phyloP scores from a whole-genome alignment of 2,797 vertebrate genomes.

The Lagodon rhomboides region DNA sequence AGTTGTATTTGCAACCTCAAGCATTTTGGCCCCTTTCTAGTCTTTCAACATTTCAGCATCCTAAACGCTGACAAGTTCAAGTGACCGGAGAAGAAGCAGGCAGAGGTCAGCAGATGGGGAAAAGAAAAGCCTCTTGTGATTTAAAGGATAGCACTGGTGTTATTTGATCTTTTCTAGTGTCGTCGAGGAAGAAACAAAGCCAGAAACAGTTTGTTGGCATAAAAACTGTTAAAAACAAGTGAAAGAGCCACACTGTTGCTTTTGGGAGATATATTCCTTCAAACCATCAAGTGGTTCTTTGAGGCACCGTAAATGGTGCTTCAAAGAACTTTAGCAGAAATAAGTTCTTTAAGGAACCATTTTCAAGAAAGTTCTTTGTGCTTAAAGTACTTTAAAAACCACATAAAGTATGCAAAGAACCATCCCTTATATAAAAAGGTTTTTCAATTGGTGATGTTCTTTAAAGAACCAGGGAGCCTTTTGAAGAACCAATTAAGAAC shows the following conservation, averaged over 20 bases:
- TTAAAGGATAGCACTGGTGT: slow-evolving; percentile 12
- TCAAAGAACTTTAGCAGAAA: too few species aligned
- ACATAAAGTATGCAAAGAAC: too few species aligned
- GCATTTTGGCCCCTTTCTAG: slow-evolving; percentile 71
- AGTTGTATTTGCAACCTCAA: slow-evolving; percentile 61
- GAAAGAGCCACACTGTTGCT: not conserved
- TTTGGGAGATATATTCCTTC: not conserved
- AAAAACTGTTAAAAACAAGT: not conserved
- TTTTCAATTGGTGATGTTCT: too few species aligned
- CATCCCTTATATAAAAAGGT: too few species aligned
- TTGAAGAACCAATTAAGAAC: too few species aligned
- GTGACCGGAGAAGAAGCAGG: slow-evolving; percentile 34
- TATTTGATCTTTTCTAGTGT: slow-evolving; percentile 22
- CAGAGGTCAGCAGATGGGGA: slow-evolving; percentile 57
- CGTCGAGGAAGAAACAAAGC: too few species aligned
- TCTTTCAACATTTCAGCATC: slow-evolving; percentile 75
- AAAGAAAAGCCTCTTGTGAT: slow-evolving; percentile 30
- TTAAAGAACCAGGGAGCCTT: too few species aligned
- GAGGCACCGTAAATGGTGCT: too few species aligned
- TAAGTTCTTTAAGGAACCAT: too few species aligned
- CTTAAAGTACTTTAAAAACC: too few species aligned
- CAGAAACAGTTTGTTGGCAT: not conserved
- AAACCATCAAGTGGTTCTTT: too few species aligned
- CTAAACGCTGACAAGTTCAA: slow-evolving; percentile 70
- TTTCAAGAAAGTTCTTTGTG: too few species aligned